Base-by-base conservation (phyloP, 2,797 vertebrate genomes). In the Galago senegalensis region DNA sequence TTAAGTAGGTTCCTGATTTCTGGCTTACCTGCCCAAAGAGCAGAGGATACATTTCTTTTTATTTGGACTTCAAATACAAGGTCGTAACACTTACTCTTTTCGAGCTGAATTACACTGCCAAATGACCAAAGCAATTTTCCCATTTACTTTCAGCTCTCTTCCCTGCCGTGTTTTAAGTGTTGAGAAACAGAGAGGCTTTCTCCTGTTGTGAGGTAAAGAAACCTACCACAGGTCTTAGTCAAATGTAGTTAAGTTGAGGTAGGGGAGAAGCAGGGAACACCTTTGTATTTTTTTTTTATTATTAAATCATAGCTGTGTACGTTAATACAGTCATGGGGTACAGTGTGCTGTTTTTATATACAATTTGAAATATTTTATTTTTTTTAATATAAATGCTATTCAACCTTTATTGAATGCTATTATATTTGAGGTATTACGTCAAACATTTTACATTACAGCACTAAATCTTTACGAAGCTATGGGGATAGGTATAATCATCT, bases 21-120 rank as follows among this genome's bases (percentile, higher is more conserved):
- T 73, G 53, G 5, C 18, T 12, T 83, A 80, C 46, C 12, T 81
- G 49, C 9, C 34, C 72, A 80, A 73, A 63, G 14, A 58, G 73
- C 16, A 25, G 67, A 77, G 37, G 34, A 72, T 43, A 43, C 5
- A 29, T 91, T 94, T 75, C 21, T 80, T 92, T 95, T 81, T 61
- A 58, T 93, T 23, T 80, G 53, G 29, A 91, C 63, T 90, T 95
- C 67, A 92, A 95, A 94, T 77, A 69, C 61, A 87, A 87, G 20
- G 12, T 27, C 63, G 58, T 53, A 43, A 82, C 49, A 46, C 37
- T 89, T 76, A 14, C 27, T 75, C 29, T 95, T 53, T 17, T 70
- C 56, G 79, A 83, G 43, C 60, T 89, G 83, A 94, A 87, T 90
- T 76, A 77, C 10, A 25, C 34, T 79, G 37, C 17, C 75, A 76